These are phyloP conservation scores for Drosophila hamatofila DNA, from an alignment of 2,888 invertebrate species.

Conservation along the genomic window DNA sequence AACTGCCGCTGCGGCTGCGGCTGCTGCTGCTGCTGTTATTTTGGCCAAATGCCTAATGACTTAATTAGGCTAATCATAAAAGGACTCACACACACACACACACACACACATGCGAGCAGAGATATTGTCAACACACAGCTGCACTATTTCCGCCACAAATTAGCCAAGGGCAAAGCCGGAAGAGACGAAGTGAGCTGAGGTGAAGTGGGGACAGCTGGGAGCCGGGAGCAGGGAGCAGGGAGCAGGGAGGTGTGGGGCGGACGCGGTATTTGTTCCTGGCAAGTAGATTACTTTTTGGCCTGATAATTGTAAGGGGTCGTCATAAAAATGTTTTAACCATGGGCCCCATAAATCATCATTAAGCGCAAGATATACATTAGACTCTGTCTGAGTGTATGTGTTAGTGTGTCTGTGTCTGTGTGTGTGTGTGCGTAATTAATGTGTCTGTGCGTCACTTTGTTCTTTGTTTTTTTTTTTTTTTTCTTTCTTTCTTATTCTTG, in stretches of 20 bases:
- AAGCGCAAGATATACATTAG: conserved; percentile 65
- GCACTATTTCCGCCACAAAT: conserved; percentile 63
- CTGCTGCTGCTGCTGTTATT: conserved; percentile 19
- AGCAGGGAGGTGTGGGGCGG: not conserved
- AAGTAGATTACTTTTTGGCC: conserved; percentile 43
- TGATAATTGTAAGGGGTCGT: conserved; percentile 63
- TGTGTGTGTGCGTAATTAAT: conserved; percentile 66
- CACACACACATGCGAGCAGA: conserved; percentile 19
- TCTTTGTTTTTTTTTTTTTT: not conserved
- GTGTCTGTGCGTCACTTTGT: conserved; percentile 54
- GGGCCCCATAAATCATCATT: conserved; percentile 77
- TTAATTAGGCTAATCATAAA: conserved; percentile 76
- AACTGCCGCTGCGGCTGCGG: not conserved
- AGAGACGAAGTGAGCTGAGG: not conserved
- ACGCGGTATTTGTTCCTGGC: conserved; percentile 19
- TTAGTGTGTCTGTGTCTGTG: conserved; percentile 20
- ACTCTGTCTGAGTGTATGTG: conserved; percentile 3
- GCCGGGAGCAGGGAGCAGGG: not conserved
- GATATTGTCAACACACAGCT: conserved; percentile 49
- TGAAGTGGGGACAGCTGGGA: not conserved
- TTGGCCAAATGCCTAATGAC: conserved; percentile 75
- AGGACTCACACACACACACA: conserved; percentile 37
- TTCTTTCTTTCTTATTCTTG: conserved; percentile 11
- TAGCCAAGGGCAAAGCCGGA: conserved; percentile 11
- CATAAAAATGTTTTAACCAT: conserved; percentile 73